Conservation (phyloP, 2,113 vertebrate species). For the Myiozetetes cayanensis region DNA sequence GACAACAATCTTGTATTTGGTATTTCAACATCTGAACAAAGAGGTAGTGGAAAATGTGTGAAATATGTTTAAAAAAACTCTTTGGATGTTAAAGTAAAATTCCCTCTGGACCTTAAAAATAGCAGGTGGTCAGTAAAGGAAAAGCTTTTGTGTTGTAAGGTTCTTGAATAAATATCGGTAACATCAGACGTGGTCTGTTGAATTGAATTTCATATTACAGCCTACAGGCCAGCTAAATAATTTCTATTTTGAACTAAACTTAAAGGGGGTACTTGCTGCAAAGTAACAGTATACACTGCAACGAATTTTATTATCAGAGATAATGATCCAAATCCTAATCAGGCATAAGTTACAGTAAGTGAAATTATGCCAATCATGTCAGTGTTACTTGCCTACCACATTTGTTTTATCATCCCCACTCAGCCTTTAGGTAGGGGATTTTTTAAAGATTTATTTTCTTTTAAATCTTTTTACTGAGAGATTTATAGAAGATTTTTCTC, state of each 20-base stretch:
- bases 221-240: neutral
- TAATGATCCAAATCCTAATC: neutral
- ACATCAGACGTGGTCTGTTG: neutral
- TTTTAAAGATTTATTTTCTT: neutral
- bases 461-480: neutral
- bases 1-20: constrained; percentile 43
- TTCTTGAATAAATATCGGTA: neutral
- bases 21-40: neutral
- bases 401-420: neutral
- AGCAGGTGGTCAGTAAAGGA: neutral
- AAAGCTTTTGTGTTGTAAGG: neutral
- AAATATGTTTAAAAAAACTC: neutral
- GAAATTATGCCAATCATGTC: neutral
- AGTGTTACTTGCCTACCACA: neutral
- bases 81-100: constrained; percentile 20
- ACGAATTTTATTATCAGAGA: neutral
- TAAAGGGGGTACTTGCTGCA: neutral
- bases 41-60: neutral
- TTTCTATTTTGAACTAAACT: neutral
- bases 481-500: neutral
- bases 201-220: neutral
- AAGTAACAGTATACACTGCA: neutral
- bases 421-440: neutral
- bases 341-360: neutral
- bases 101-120: constrained; percentile 7